phyloP scores from a whole-genome alignment of 2,888 invertebrate species.

The Frankliniella fusca region DNA sequence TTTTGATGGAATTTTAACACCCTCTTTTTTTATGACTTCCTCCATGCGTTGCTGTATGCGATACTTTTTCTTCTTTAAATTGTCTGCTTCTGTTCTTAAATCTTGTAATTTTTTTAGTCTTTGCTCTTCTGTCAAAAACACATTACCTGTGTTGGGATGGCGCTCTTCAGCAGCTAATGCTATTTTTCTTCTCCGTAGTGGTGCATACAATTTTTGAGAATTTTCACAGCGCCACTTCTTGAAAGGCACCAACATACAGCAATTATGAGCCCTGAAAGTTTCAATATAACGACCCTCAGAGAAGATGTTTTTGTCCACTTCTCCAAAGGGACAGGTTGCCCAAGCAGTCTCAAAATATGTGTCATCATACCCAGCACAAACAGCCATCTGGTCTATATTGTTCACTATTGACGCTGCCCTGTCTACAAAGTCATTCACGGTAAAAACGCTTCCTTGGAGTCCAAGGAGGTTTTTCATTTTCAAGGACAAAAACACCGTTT shows the following conservation, averaged over 20 bases:
- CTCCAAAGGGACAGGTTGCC: background rate
- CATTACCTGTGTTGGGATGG: background rate
- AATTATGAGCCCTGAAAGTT: background rate
- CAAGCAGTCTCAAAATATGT: background rate
- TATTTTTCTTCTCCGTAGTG: background rate
- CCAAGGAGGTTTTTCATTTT: no score
- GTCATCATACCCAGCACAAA: background rate
- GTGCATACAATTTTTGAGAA: no score
- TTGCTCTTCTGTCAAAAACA: background rate
- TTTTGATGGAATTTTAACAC: background rate
- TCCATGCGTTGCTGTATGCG: background rate
- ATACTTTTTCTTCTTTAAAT: background rate
- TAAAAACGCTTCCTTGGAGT: no score
- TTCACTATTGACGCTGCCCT: background rate
- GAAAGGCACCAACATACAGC: background rate
- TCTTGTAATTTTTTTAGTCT: background rate
- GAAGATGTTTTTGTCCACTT: slow-evolving; percentile 1
- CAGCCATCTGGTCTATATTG: background rate
- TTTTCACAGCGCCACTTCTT: no score
- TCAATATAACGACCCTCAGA: background rate
- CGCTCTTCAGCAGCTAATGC: background rate
- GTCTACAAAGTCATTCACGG: background rate
- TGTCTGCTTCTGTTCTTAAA: background rate
- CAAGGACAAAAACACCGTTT: no score
- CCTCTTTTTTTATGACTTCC: background rate